Conservation (phyloP, 2,797 vertebrate genomes). For the Sebastes nivosus region DNA sequence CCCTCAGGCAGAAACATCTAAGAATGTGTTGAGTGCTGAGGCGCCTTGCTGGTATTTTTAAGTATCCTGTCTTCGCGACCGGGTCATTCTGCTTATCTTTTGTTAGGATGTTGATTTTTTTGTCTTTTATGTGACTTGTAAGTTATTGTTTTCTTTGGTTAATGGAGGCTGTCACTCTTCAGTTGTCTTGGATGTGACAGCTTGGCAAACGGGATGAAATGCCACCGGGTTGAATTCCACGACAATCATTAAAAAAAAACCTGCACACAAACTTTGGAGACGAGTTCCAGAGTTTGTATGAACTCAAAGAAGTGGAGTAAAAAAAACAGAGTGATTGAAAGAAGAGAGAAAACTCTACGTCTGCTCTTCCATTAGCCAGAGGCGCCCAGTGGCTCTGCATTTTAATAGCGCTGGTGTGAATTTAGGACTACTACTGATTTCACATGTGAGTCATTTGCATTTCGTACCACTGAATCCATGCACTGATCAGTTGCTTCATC, state of each 20-base stretch:
- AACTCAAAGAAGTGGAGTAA: slow-evolving; percentile 6
- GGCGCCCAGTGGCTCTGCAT: slow-evolving; percentile 27
- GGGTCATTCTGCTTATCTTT: not conserved
- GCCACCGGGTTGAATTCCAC: not conserved
- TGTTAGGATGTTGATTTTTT: not conserved
- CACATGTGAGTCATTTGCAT: slow-evolving; percentile 7
- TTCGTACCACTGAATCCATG: not conserved
- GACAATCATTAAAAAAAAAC: not conserved
- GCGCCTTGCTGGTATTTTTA: not conserved
- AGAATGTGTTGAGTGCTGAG: slow-evolving; percentile 20
- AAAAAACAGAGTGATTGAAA: slow-evolving; percentile 22
- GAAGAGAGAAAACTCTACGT: not conserved
- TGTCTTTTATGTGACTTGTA: not conserved
- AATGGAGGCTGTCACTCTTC: not conserved
- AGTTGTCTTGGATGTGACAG: not conserved
- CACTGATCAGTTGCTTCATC: not conserved
- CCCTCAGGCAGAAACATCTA: slow-evolving; percentile 31
- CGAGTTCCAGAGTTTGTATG: not conserved
- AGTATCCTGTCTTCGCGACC: not conserved
- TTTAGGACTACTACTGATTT: slow-evolving; percentile 20
- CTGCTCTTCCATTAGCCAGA: slow-evolving; percentile 31
- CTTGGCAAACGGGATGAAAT: not conserved
- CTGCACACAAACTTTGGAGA: slow-evolving; percentile 13
- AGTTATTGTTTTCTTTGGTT: not conserved
- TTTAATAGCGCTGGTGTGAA: slow-evolving; percentile 33